Evolutionary conservation across 2,113 vertebrate genomes (phyloP), one percentile per base, ranked within the genome.

Genomic region (Mixornis gularis): DNA sequence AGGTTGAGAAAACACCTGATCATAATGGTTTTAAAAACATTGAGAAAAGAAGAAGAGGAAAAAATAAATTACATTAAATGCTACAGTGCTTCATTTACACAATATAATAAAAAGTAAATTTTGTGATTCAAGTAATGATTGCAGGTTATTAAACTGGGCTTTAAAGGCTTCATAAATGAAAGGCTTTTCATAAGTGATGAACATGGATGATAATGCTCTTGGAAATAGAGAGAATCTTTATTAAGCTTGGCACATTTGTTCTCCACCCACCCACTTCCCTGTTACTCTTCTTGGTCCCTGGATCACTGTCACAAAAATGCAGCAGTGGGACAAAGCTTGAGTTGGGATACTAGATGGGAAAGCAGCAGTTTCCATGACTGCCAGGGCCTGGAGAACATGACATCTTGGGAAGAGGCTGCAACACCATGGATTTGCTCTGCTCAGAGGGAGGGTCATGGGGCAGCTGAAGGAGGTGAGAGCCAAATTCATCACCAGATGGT

Each of bases 111-210:
- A 95, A 93, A 91, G 55, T 44, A 94, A 87, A 93, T 90, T 95
- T 90, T 95, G 91, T 87, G 80, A 95, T 92, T 92, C 91, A 84
- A 66, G 73, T 93, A 89, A 92, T 91, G 80, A 94, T 94, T 96
- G 82, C 79, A 77, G 58, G 86, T 94, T 95, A 95, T 95, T 95
- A 95, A 95, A 92, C 68, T 70, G 85, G 65, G 51, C 83, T 90
- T 95, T 96, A 94, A 93, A 79, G 74, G 68, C 83, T 93, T 95
- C 86, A 87, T 93, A 95, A 95, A 93, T 81, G 83, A 94, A 90
- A 95, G 72, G 32, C 77, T 89, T 94, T 95, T 95, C 96, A 96
- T 96, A 95, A 95, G 82, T 91, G 83, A 92, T 92, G 89, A 96
- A 90, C 89, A 40, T 81, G 34, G 72, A 66, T 59, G 77, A 95